Conservation (phyloP, 2,113 vertebrate genomes). For the Oryzias curvinotus region DNA sequence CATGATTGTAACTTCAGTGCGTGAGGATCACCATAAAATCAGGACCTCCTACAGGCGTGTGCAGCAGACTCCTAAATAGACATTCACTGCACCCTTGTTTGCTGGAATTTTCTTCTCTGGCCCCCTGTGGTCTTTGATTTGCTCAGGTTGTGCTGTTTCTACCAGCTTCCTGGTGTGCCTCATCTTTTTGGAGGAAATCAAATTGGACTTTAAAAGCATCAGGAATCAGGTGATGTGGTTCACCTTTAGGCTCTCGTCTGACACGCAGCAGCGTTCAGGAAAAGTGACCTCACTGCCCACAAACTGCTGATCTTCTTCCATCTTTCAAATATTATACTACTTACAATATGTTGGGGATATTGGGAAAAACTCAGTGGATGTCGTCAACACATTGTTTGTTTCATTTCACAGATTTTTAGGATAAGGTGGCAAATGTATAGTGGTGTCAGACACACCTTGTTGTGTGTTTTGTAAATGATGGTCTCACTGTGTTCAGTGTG, state of each 20-base stretch:
- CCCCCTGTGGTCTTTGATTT: constrained; percentile 15
- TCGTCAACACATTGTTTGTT: no score
- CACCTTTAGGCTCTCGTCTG: constrained; percentile 6
- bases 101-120: constrained; percentile 11
- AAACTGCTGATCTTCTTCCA: constrained; percentile 25
- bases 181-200: constrained; percentile 42
- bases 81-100: not conserved
- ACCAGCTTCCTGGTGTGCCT: constrained; percentile 5
- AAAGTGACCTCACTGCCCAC: constrained; percentile 13
- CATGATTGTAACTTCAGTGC: constrained; percentile 3
- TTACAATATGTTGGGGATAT: constrained; percentile 14
- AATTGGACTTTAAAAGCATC: constrained; percentile 20
- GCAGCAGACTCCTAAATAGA: constrained; percentile 14
- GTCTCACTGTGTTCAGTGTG: no score
- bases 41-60: not conserved
- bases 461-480: no score
- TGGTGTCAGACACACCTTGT: no score
- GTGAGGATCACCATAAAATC: constrained; percentile 33
- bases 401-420: no score
- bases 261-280: not conserved
- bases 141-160: constrained; percentile 19
- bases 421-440: no score
- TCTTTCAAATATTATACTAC: constrained; percentile 25
- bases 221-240: constrained; percentile 2
- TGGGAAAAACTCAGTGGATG: no score